Evolutionary conservation across 2,797 vertebrate species (phyloP).

Genomic region (Mormyrus hasselquistii): DNA sequence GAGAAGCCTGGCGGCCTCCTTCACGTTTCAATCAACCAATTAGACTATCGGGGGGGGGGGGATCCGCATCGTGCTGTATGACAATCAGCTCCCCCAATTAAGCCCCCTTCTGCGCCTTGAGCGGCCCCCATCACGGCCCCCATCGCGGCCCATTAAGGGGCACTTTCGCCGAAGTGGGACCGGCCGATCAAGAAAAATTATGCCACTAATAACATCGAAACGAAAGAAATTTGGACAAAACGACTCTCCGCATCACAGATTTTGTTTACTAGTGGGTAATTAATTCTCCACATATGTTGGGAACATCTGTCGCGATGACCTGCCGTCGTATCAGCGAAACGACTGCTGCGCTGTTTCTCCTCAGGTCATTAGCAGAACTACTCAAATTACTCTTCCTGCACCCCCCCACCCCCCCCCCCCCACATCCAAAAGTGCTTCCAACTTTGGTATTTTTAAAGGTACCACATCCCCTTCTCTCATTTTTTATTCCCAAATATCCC

Average conservation of each 20-base stretch:
- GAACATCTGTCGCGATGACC: slow-evolving; percentile 99
- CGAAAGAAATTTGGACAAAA: slow-evolving; percentile 93
- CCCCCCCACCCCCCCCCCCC: slow-evolving; percentile 19
- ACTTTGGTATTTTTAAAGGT: slow-evolving; percentile 43
- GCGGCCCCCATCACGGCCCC: slow-evolving; percentile 30
- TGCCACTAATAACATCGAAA: slow-evolving; percentile 82
- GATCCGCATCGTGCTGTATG: slow-evolving; percentile 58
- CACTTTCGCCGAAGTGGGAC: slow-evolving; percentile 62
- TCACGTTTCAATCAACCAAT: slow-evolving; percentile 81
- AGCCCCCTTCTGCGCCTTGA: slow-evolving; percentile 48
- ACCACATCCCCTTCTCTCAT: slow-evolving; percentile 19
- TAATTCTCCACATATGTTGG: slow-evolving; percentile 99
- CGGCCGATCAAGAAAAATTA: slow-evolving; percentile 94
- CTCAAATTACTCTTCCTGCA: slow-evolving; percentile 59
- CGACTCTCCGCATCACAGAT: slow-evolving; percentile 85
- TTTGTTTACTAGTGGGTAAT: slow-evolving; percentile 99
- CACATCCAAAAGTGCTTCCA: slow-evolving; percentile 33
- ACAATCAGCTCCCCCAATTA: slow-evolving; percentile 62
- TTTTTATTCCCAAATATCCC: neutral
- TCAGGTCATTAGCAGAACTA: slow-evolving; percentile 74
- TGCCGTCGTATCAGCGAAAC: slow-evolving; percentile 88
- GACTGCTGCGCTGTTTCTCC: slow-evolving; percentile 82
- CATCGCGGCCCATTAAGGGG: slow-evolving; percentile 59
- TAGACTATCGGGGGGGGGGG: slow-evolving; percentile 66
- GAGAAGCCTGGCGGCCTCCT: slow-evolving; percentile 41